These are phyloP conservation scores for Tethea ocularis DNA, from an alignment of 2,888 invertebrate genomes.

Conservation along the genomic window DNA sequence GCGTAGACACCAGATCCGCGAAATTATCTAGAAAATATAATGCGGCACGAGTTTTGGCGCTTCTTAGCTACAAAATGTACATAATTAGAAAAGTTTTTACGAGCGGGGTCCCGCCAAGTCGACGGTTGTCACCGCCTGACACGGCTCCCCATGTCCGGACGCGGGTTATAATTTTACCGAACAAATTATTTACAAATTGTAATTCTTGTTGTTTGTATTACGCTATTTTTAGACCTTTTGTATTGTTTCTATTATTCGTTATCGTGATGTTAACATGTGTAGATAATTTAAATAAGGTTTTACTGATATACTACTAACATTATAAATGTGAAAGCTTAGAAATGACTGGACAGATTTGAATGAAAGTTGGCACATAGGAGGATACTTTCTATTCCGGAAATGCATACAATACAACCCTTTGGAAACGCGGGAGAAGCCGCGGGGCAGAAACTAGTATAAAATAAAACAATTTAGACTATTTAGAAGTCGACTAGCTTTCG, in stretches of 20 bases:
- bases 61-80: constrained; percentile 80
- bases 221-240: constrained; percentile 25
- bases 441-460: no score
- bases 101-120: constrained; percentile 69
- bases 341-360: no score
- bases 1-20: constrained; percentile 65
- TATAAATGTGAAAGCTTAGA: no score
- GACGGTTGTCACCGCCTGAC: constrained; percentile 70
- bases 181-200: constrained; percentile 77
- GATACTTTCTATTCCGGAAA: no score
- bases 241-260: constrained; percentile 17
- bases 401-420: no score
- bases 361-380: no score
- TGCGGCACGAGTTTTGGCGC: constrained; percentile 57
- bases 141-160: constrained; percentile 70
- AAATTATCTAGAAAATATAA: constrained; percentile 79
- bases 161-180: constrained; percentile 71
- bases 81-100: constrained; percentile 84
- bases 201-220: constrained; percentile 46
- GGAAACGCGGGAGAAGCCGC: no score
- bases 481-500: no score
- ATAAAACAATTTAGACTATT: no score
- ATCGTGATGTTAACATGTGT: neutral
- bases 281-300: neutral
- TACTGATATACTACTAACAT: no score